These are phyloP conservation scores for Syngnathus scovelli DNA, from an alignment of 2,113 vertebrate species.

Conservation along the genomic window DNA sequence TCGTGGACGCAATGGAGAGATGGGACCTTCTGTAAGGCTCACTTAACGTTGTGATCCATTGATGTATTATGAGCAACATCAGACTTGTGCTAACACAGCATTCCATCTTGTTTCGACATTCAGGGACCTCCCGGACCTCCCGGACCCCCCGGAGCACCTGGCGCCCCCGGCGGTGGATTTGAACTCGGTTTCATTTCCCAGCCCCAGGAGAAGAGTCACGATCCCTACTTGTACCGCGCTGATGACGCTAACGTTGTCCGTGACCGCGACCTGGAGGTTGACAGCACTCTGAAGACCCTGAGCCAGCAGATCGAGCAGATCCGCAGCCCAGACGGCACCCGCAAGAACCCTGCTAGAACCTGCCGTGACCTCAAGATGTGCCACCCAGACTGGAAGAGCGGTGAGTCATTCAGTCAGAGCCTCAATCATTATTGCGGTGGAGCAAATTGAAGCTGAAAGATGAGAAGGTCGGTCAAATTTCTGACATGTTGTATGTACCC, in stretches of 20 bases:
- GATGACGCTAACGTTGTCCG: slow-evolving; percentile 94
- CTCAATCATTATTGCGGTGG: neutral
- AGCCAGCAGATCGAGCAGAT: slow-evolving; percentile 98
- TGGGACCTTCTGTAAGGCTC: slow-evolving; percentile 83
- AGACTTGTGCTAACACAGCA: neutral
- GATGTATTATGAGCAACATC: neutral
- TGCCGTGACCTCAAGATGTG: slow-evolving; percentile 99
- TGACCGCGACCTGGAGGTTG: slow-evolving; percentile 93
- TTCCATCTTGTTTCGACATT: slow-evolving; percentile 14
- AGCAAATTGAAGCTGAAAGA: too few relatives aligned
- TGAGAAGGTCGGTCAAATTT: neutral
- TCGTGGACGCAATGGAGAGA: slow-evolving; percentile 91
- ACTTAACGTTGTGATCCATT: neutral
- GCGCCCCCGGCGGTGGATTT: slow-evolving; percentile 85
- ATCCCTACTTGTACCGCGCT: slow-evolving; percentile 84
- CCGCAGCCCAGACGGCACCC: slow-evolving; percentile 93
- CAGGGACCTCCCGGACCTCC: slow-evolving; percentile 90
- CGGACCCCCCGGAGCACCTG: slow-evolving; percentile 85
- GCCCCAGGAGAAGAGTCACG: slow-evolving; percentile 90
- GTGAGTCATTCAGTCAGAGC: slow-evolving; percentile 58
- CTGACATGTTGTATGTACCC: neutral
- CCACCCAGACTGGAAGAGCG: slow-evolving; percentile 97
- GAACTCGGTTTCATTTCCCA: slow-evolving; percentile 93
- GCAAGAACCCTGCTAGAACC: slow-evolving; percentile 96
- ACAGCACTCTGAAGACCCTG: slow-evolving; percentile 96